Evolutionary conservation across 2,888 invertebrate genomes (phyloP).

Genomic region (Pandemis corylana): DNA sequence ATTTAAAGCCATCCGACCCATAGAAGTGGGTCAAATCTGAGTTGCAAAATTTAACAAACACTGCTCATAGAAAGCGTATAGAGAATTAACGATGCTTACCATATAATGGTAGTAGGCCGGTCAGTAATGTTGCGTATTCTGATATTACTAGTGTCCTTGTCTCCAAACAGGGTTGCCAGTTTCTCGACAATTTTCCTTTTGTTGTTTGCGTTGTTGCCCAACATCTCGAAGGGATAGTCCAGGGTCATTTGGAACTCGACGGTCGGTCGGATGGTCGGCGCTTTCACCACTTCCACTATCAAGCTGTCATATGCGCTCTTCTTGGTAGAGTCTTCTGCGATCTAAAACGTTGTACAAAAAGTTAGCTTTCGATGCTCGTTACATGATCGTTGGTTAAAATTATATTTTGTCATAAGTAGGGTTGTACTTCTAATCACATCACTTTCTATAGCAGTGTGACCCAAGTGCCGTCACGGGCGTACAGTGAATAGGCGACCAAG

Average conservation of each 20-base stretch:
- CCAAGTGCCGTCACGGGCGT: too few species aligned
- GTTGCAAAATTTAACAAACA: too few species aligned
- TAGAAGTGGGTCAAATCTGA: too few species aligned
- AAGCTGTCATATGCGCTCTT: slow-evolving; percentile 91
- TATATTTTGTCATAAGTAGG: too few species aligned
- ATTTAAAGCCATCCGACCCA: too few species aligned
- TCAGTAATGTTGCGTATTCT: slow-evolving; percentile 89
- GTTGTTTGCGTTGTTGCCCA: slow-evolving; percentile 88
- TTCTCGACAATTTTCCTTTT: slow-evolving; percentile 94
- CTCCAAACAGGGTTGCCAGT: slow-evolving; percentile 90
- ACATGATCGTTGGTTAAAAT: too few species aligned
- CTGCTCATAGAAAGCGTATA: neutral
- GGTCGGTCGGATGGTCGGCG: slow-evolving; percentile 87
- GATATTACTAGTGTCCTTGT: slow-evolving; percentile 89
- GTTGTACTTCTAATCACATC: too few species aligned
- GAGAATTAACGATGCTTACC: slow-evolving; percentile 72
- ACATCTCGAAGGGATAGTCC: slow-evolving; percentile 88
- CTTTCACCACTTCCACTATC: slow-evolving; percentile 89
- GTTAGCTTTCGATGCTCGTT: neutral
- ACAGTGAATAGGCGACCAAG: too few species aligned
- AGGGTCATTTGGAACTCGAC: slow-evolving; percentile 93
- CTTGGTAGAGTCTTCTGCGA: slow-evolving; percentile 90
- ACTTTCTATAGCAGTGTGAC: too few species aligned
- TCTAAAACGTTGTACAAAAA: slow-evolving; percentile 59
- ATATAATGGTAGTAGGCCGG: slow-evolving; percentile 89